These are phyloP conservation scores for Tringa solitaria DNA, from an alignment of 2,113 vertebrate genomes.

Conservation along the genomic window DNA sequence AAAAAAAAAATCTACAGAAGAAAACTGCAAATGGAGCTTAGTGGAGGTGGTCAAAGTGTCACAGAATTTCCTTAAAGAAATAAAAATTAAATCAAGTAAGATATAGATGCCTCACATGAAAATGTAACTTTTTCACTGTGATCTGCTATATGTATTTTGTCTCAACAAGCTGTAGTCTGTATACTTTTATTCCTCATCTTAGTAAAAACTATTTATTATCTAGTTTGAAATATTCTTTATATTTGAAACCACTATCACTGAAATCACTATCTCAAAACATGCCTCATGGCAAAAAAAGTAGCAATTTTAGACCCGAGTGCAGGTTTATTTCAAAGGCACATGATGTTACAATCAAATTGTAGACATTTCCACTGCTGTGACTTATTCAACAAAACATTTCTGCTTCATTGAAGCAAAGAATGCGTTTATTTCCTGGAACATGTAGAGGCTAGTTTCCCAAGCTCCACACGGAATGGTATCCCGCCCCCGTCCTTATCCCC, in stretches of 20 bases:
- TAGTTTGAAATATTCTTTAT: not conserved
- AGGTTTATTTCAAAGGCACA: not conserved
- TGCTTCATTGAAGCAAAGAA: conserved; percentile 54
- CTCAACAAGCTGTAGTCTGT: not conserved
- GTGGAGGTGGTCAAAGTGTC: not conserved
- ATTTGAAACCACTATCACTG: not conserved
- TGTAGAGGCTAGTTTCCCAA: conserved; percentile 18
- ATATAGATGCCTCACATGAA: not conserved
- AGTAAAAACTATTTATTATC: not conserved
- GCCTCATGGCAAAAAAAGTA: not conserved
- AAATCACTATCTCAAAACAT: not conserved
- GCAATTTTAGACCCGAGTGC: not conserved
- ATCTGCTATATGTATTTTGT: not conserved
- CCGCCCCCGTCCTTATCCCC: not conserved
- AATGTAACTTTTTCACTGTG: not conserved
- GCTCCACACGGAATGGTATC: not conserved
- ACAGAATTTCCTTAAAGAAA: not conserved
- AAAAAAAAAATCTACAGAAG: not conserved
- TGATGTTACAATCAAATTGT: not conserved
- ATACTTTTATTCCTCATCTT: not conserved
- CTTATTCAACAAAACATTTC: conserved; percentile 22
- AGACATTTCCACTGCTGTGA: not conserved
- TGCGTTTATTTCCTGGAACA: conserved; percentile 35
- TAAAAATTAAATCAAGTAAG: not conserved
- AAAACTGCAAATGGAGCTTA: not conserved